Evolutionary conservation across 2,797 vertebrate genomes (phyloP), one percentile per base, ranked within the genome.

Genomic region (Malacoctenus gilli): DNA sequence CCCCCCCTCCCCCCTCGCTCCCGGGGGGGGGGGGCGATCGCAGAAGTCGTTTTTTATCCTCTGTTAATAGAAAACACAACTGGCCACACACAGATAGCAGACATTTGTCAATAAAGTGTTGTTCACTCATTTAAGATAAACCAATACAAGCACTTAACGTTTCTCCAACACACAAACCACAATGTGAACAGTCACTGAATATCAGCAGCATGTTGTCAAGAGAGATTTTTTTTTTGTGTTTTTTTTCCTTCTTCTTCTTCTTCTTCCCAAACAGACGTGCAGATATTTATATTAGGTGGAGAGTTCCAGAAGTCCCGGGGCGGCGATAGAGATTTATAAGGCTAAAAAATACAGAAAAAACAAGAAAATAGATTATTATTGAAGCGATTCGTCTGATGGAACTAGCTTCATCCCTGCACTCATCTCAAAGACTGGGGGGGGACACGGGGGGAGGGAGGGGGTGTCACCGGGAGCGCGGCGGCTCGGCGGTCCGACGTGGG

Each of bases 51-150:
- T 75, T 72, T 67, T 59, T 34, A 41, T 76, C 72, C 67, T 80
- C 72, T 68, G 55, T 79, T 80, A 72, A 86, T 87, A 87, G 72
- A 84, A 89, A 92, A 87, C 66, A 87, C 85, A 91, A 89, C 85
- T 91, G 90, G 89, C 87, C 89, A 84, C 77, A 73, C 80, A 89
- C 76, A 87, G 77, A 87, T 85, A 90, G 86, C 80, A 87, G 85
- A 87, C 86, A 61, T 82, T 83, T 87, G 75, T 86, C 77, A 79
- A 78, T 76, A 83, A 85, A 81, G 78, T 89, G 67, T 77, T 77
- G 73, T 80, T 81, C 85, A 84, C 86, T 82, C 80, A 39, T 77
- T 36, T 74, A 84, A 83, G 84, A 82, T 83, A 80, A 79, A 89
- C 85, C 82, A 57, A 82, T 79, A 91, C 87, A 82, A 87, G 86